Conservation (phyloP, 2,797 vertebrate species). For the Sylvilagus floridanus region DNA sequence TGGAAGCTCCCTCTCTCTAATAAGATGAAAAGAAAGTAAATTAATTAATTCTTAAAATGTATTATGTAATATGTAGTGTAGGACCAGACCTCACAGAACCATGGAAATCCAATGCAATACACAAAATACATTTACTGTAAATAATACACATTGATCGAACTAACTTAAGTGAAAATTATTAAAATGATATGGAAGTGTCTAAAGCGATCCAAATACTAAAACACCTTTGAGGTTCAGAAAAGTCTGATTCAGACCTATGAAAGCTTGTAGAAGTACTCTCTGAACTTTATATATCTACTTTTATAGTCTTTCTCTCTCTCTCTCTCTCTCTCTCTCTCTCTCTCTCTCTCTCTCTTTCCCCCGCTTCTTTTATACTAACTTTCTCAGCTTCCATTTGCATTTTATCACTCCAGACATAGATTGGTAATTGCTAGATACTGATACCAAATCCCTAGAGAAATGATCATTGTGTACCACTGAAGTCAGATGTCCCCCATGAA, state of each 20-base stretch:
- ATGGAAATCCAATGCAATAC: not conserved
- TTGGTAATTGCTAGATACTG: not conserved
- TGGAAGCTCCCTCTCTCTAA: no score
- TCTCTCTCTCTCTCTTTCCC: not conserved
- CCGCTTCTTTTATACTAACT: not conserved
- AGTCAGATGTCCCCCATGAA: not conserved
- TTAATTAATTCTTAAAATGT: no score
- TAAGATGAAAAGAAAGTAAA: no score
- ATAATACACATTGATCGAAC: not conserved
- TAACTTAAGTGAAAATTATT: conserved; percentile 17
- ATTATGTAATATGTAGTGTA: not conserved
- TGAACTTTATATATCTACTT: not conserved
- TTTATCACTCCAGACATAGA: not conserved
- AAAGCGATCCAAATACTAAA: not conserved
- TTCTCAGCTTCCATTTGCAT: conserved; percentile 10
- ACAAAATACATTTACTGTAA: not conserved
- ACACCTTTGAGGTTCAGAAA: not conserved
- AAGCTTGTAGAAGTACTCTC: not conserved
- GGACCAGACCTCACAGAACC: not conserved
- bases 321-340: not conserved
- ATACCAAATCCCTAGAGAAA: not conserved
- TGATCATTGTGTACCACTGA: not conserved
- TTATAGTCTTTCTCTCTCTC: not conserved
- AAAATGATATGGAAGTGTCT: not conserved
- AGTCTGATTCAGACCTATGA: not conserved